These are phyloP conservation scores for Macrosoma leucophasiata DNA, from an alignment of 2,888 invertebrate species.

Conservation along the genomic window DNA sequence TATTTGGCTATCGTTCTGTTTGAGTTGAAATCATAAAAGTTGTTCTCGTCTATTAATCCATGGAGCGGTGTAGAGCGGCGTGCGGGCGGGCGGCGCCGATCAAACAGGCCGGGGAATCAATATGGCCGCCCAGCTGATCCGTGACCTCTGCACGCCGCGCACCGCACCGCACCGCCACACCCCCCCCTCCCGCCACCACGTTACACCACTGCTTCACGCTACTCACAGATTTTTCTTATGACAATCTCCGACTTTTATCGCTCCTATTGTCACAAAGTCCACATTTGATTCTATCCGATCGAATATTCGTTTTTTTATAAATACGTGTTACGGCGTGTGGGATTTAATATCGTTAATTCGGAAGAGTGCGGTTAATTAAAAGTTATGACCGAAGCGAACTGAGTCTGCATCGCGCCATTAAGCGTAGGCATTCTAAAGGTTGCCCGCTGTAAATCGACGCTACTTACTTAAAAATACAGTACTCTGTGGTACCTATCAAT, in stretches of 20 bases:
- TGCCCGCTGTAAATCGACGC: no score
- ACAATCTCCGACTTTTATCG: slow-evolving; percentile 22
- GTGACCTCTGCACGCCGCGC: slow-evolving; percentile 63
- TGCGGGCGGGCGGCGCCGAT: slow-evolving; percentile 62
- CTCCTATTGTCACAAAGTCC: neutral
- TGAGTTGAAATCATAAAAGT: slow-evolving; percentile 75
- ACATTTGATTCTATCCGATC: slow-evolving; percentile 4
- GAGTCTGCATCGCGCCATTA: slow-evolving; percentile 30
- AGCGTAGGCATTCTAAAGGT: slow-evolving; percentile 20
- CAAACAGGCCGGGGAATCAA: slow-evolving; percentile 74
- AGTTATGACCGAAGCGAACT: slow-evolving; percentile 37
- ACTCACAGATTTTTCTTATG: slow-evolving; percentile 47
- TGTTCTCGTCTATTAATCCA: slow-evolving; percentile 72
- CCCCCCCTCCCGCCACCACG: slow-evolving; percentile 30
- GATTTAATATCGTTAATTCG: slow-evolving; percentile 47
- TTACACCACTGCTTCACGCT: slow-evolving; percentile 49
- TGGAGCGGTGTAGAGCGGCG: slow-evolving; percentile 36
- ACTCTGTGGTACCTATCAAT: no score
- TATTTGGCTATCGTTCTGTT: slow-evolving; percentile 39
- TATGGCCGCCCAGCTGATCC: slow-evolving; percentile 76
- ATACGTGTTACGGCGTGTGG: slow-evolving; percentile 38
- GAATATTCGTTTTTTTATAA: slow-evolving; percentile 13
- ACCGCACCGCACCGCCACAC: slow-evolving; percentile 26
- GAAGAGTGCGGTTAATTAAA: slow-evolving; percentile 58
- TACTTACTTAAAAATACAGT: no score